Conservation (phyloP, 2,888 invertebrate genomes). For the Drosophila antonietae region DNA sequence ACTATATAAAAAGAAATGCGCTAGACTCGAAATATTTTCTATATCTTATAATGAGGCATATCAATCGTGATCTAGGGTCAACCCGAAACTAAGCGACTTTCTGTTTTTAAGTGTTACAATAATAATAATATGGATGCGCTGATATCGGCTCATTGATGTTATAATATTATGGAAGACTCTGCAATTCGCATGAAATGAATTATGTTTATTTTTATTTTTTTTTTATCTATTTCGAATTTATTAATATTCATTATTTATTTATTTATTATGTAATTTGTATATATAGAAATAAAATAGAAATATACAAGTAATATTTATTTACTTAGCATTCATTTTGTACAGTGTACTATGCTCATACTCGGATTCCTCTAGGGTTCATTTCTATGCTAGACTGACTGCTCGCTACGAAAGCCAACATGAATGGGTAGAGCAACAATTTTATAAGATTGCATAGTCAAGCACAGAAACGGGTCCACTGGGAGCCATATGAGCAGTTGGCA, state of each 20-base stretch:
- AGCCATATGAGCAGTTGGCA: conserved; percentile 14
- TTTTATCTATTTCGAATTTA: too few species aligned
- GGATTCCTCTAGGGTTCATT: conserved; percentile 26
- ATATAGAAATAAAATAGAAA: too few species aligned
- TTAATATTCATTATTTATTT: too few species aligned
- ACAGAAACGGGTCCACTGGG: conserved; percentile 55
- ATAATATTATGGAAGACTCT: too few species aligned
- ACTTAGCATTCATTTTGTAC: not conserved
- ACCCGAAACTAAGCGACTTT: not conserved
- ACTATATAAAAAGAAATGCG: not conserved
- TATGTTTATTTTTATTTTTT: too few species aligned
- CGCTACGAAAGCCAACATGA: conserved; percentile 14
- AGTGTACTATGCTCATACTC: conserved; percentile 10
- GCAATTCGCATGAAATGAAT: too few species aligned
- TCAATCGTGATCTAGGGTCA: not conserved
- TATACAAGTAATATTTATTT: not conserved
- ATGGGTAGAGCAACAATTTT: conserved; percentile 21
- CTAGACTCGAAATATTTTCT: not conserved
- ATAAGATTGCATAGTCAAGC: conserved; percentile 45
- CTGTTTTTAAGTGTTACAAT: not conserved
- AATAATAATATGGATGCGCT: not conserved
- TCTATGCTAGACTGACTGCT: conserved; percentile 34
- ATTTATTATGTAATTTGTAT: too few species aligned
- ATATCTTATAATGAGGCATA: not conserved
- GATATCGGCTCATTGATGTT: too few species aligned